Base-by-base conservation (phyloP, 2,797 vertebrate species). In the Garrulus glandarius region DNA sequence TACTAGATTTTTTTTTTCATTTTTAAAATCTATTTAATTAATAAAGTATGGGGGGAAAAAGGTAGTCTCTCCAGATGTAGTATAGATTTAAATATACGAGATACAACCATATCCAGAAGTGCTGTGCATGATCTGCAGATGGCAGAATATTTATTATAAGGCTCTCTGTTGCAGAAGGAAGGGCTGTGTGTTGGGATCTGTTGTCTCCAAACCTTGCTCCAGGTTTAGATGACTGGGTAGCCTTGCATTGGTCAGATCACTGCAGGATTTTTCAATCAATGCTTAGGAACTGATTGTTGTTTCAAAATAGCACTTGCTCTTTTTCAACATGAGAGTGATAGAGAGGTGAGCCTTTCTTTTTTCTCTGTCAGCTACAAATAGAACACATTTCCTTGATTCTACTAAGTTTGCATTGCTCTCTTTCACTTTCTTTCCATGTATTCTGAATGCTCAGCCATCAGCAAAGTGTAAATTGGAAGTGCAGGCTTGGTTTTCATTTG, bases 401-500 rank as follows among this genome's bases (percentile, higher is more conserved):
- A 1, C 16, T 32, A 32, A 34, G 27, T 56, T 56, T 68, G 30
- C 15, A 15, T 11, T 37, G 11, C 7, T 30, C 14, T 27, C 34
- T 52, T 16, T 27, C 27, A 6, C 36, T 55, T 75, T 70, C 13
- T n/a, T 55, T 52, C 37, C 22, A 3, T 24, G 10, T 39, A 22
- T 78, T 39, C 39, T 19, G 24, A 86, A 77, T 77, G 23, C 27
- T 81, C 27, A 52, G 5, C 46, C 39, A 63, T 36, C 39, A 70
- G 32, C 15, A n/a, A 32, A 86, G 19, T 27, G 19, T 23, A 55
- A 86, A 61, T 21, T 74, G 47, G n/a, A 87, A 77, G 11, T 27
- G 13, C 60, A 70, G 84, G n/a, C n/a, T 84, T 32, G 15, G 15
- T 39, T 91, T 84, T 77, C 43, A 50, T 77, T 89, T 87, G 36